A percentile compares a stretch with the other conserved stretches of the same genome.
These are phyloP conservation scores for Echinarachnius parma DNA, from an alignment of 53 echinoderm and acorn worm species.

Conservation along the genomic window DNA sequence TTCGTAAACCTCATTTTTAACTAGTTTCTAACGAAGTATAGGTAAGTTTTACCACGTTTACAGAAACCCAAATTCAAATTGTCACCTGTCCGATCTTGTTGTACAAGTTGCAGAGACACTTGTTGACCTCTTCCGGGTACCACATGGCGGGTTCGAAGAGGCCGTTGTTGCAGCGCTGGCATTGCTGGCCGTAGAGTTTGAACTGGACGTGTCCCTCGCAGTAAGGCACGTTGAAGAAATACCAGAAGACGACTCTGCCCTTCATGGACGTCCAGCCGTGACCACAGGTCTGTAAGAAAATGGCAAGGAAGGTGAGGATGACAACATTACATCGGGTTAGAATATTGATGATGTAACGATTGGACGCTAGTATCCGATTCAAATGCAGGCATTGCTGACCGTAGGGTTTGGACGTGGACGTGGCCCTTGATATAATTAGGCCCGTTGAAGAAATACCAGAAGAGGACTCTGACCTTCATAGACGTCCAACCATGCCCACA, in stretches of 20 bases:
- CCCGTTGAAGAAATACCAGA: conserved; percentile 83
- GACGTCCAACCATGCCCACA: conserved; percentile 99
- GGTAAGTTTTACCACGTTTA: no score
- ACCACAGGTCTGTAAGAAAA: conserved; percentile 70
- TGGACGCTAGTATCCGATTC: no score
- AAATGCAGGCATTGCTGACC: conserved; percentile 94
- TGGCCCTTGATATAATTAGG: conserved; percentile 80
- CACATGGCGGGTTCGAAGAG: conserved; percentile 96
- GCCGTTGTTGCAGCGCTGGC: conserved; percentile 90
- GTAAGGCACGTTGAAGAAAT: conserved; percentile 64
- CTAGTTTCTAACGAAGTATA: no score
- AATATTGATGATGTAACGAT: no score
- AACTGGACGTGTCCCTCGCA: conserved; percentile 93
- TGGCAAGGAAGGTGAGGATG: neutral
- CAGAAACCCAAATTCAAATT: no score
- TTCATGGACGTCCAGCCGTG: conserved; percentile 99
- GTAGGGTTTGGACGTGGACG: conserved; percentile 95
- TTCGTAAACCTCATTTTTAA: no score
- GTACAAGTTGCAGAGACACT: conserved; percentile 95
- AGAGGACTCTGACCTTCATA: conserved; percentile 95
- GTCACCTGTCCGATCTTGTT: conserved; percentile 98
- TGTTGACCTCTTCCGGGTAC: conserved; percentile 99
- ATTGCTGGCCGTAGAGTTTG: conserved; percentile 98
- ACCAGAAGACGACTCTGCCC: conserved; percentile 97
- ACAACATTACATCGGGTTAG: no score